Base-by-base conservation (phyloP, 2,888 invertebrate genomes). In the Melieria picta region DNA sequence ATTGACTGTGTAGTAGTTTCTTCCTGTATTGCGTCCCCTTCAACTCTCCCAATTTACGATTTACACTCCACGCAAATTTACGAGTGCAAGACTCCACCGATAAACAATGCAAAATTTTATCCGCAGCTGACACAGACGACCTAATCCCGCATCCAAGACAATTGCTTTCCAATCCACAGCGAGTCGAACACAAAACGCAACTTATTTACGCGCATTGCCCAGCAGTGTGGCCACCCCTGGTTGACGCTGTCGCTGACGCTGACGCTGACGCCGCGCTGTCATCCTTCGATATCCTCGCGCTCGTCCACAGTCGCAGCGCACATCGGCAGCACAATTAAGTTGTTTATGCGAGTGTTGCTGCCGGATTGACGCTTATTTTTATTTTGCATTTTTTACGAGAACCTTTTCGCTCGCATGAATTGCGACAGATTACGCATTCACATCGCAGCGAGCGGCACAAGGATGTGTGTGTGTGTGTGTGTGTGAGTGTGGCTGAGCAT, bases 291-390 rank as follows among this genome's bases (percentile, higher is more conserved):
- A 30, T 30, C 30, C 30, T 30, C 3, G 30, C 30, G 30, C 30
- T 30, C 30, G 30, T 30, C 30, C 30, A 30, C 16, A 16, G 16
- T 43, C 69, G 30, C 65, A 13, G 60, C 47, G 13, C 55, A 48
- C 77, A 80, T 80, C 80, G 77, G 77, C 81, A 77, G 77, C 74
- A 79, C 82, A 84, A 83, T 83, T 83, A 83, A 83, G 77, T 79
- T 80, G 79, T 82, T 77, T 76, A 76, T 75, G 76, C 66, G 43
- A 73, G 67, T 75, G 76, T 75, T 74, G 43, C 48, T 65, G 62
- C 63, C 73, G 76, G 72, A 73, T 75, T 77, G 74, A 77, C 73
- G 76, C 74, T 71, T 67, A 45, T 66, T 67, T 74, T 69, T 73
- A 45, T 77, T 76, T 69, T 78, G 78, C 75, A 76, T 79, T 79